Conservation (phyloP, 2,113 vertebrate genomes). For the Ictalurus punctatus region DNA sequence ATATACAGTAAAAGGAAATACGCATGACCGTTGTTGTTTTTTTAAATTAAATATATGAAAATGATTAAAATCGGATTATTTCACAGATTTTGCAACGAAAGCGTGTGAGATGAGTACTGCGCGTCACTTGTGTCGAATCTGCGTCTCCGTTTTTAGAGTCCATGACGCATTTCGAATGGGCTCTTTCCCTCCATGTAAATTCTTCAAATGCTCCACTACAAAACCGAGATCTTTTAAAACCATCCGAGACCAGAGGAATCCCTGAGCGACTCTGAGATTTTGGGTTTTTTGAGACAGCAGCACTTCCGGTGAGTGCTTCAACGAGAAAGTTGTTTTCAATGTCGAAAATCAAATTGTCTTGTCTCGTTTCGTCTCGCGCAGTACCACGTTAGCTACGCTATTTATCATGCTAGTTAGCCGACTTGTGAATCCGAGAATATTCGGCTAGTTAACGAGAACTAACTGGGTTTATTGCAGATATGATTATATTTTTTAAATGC, state of each 20-base stretch:
- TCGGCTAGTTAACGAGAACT: not conserved
- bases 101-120: not conserved
- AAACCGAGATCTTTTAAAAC: not conserved
- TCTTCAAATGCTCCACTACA: not conserved
- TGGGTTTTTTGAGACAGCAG: not conserved
- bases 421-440: not conserved
- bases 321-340: not conserved
- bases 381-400: not conserved
- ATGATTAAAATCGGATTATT: not conserved
- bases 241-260: not conserved
- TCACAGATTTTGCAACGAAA: not conserved
- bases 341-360: not conserved
- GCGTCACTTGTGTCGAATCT: not conserved
- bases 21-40: not conserved
- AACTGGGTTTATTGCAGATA: not conserved
- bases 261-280: not conserved
- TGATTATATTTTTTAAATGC: not conserved
- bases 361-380: not conserved
- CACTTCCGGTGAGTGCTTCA: not conserved
- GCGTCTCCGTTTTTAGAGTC: not conserved
- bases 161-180: not conserved
- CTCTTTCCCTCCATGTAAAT: not conserved
- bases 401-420: conserved; percentile 12
- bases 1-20: not conserved
- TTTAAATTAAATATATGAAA: not conserved